Percentiles rank a stretch among this genome's conserved stretches.
These are phyloP conservation scores for Meloe dianella DNA, from an alignment of 2,888 invertebrate genomes.

Conservation along the genomic window DNA sequence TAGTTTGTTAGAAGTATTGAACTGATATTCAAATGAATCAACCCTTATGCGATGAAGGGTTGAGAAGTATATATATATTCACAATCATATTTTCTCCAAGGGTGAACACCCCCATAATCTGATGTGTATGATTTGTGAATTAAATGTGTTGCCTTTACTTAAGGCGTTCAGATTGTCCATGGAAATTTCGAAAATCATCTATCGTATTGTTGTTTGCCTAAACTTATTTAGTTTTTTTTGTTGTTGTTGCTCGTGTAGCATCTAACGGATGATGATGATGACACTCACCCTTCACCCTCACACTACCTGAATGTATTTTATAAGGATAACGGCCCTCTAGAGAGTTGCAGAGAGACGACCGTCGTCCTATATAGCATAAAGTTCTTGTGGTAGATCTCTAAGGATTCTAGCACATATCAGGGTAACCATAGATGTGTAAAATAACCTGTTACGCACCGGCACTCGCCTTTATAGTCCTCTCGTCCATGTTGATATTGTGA, in stretches of 20 bases:
- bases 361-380: constrained; percentile 42
- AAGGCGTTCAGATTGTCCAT: neutral
- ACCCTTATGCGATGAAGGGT: constrained; percentile 51
- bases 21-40: constrained; percentile 55
- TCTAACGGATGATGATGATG: neutral
- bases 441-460: constrained; percentile 59
- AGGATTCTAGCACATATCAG: constrained; percentile 54
- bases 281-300: neutral
- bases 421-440: constrained; percentile 61
- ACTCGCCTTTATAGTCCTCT: constrained; percentile 47
- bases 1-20: constrained; percentile 17
- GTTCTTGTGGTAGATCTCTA: constrained; percentile 43
- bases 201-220: constrained; percentile 19
- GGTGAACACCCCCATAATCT: constrained; percentile 48
- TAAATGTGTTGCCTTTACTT: neutral
- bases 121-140: neutral
- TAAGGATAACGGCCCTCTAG: constrained; percentile 51
- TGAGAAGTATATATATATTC: constrained; percentile 49
- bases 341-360: constrained; percentile 40
- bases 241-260: too few relatives aligned
- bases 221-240: neutral
- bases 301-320: constrained; percentile 41
- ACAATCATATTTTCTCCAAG: constrained; percentile 57
- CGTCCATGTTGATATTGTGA: constrained; percentile 16
- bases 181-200: neutral